Conservation (phyloP, 2,888 invertebrate species). For the Congeria kusceri region DNA sequence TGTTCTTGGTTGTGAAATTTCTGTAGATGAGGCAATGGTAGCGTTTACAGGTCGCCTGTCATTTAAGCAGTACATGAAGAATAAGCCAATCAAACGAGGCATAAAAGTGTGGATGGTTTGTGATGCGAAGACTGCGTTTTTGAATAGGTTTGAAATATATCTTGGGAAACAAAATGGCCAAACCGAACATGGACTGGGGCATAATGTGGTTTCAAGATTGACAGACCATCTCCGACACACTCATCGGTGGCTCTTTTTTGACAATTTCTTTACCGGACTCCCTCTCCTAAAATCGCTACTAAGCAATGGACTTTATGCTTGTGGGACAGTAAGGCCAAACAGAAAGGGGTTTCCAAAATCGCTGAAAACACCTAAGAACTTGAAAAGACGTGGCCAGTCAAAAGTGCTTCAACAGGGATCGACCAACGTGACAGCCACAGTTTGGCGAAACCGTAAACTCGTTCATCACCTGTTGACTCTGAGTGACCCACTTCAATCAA, state of each 20-base stretch:
- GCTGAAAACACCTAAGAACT: slow-evolving; percentile 32
- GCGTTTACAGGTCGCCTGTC: slow-evolving; percentile 12
- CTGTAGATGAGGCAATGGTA: slow-evolving; percentile 15
- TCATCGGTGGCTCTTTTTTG: slow-evolving; percentile 16
- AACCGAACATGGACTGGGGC: slow-evolving; percentile 31
- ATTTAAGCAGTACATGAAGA: slow-evolving; percentile 20
- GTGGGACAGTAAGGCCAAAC: slow-evolving; percentile 34
- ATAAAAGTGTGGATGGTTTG: slow-evolving; percentile 24
- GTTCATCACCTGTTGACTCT: slow-evolving; percentile 37
- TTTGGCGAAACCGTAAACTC: slow-evolving; percentile 11
- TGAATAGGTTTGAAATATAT: slow-evolving; percentile 16
- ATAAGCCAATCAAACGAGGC: slow-evolving; percentile 14
- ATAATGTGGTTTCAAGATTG: slow-evolving; percentile 29
- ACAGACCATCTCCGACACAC: slow-evolving; percentile 16
- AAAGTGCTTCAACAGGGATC: slow-evolving; percentile 28
- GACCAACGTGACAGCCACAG: slow-evolving; percentile 28
- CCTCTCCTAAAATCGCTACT: slow-evolving; percentile 21
- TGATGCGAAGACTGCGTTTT: slow-evolving; percentile 4
- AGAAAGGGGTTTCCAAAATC: slow-evolving; percentile 24
- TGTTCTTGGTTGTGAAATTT: slow-evolving; percentile 16
- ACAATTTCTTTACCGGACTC: slow-evolving; percentile 37
- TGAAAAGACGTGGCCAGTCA: slow-evolving; percentile 19
- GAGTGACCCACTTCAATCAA: slow-evolving; percentile 22
- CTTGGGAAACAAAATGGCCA: neutral
- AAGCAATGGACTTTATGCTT: slow-evolving; percentile 28